Percentiles rank a stretch among this genome's conserved stretches.
Conservation (phyloP, 2,888 invertebrate species). For the Gerris lacustris region DNA sequence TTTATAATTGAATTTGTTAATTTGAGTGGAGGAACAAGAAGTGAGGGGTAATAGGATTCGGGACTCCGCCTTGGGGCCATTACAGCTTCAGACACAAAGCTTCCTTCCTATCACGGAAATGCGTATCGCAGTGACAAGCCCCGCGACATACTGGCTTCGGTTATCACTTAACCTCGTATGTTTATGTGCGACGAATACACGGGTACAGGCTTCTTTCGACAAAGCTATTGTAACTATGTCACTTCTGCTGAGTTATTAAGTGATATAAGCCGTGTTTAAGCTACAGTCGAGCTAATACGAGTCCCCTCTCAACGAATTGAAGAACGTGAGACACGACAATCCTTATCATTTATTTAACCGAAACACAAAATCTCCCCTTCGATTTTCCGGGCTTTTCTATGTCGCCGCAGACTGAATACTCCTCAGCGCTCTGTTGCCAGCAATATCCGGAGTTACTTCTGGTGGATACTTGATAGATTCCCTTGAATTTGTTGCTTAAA, state of each 20-base stretch:
- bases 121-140: not conserved
- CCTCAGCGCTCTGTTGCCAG: not conserved
- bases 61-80: not conserved
- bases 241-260: not conserved
- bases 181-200: not conserved
- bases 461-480: not conserved
- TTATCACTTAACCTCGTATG: not conserved
- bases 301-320: too few relatives aligned
- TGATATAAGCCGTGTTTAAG: too few relatives aligned
- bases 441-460: not conserved
- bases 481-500: not conserved
- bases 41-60: not conserved
- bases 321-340: not conserved
- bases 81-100: not conserved
- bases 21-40: conserved; percentile 35
- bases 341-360: not conserved
- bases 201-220: not conserved
- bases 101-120: not conserved
- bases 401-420: not conserved
- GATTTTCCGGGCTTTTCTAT: not conserved
- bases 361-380: not conserved
- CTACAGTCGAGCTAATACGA: not conserved
- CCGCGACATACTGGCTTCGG: not conserved
- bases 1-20: conserved; percentile 45
- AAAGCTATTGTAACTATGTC: not conserved